Conservation (phyloP, 2,888 invertebrate genomes). For the Callyntrura sp. region DNA sequence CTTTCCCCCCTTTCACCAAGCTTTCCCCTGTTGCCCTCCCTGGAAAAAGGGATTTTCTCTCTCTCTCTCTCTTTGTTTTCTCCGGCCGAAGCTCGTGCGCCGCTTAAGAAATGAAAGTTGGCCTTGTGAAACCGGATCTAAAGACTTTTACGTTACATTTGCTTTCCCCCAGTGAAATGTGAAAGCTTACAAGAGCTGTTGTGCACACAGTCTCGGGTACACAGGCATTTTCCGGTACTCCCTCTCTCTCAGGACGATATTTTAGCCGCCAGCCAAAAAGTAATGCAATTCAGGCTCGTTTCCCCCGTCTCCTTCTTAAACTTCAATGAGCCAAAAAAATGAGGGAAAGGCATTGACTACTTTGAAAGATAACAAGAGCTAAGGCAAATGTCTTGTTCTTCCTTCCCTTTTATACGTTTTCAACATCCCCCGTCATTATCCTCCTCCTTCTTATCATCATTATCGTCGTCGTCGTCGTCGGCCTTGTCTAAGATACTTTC, state of each 20-base stretch:
- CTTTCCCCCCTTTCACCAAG: neutral
- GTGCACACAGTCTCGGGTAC: neutral
- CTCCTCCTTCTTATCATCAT: neutral
- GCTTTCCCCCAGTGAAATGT: neutral
- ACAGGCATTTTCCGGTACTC: neutral
- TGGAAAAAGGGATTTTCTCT: neutral
- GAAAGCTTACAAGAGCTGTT: too few species aligned
- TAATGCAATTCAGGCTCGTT: neutral
- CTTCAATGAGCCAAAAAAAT: neutral
- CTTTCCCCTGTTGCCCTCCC: too few species aligned
- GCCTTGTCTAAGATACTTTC: too few species aligned
- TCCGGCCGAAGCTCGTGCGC: neutral
- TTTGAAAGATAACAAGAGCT: neutral
- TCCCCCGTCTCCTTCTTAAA: neutral
- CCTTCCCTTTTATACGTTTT: slow-evolving; percentile 7
- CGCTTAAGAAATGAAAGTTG: neutral
- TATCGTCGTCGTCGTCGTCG: neutral
- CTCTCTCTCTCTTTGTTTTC: neutral
- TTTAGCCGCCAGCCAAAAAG: slow-evolving; percentile 9
- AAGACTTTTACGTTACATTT: neutral
- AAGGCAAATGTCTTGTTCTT: neutral
- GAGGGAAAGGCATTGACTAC: neutral
- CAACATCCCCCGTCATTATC: neutral
- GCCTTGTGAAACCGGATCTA: slow-evolving; percentile 23
- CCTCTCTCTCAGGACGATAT: neutral